Conservation (phyloP, 2,113 vertebrate genomes). For the Syngnathus scovelli region DNA sequence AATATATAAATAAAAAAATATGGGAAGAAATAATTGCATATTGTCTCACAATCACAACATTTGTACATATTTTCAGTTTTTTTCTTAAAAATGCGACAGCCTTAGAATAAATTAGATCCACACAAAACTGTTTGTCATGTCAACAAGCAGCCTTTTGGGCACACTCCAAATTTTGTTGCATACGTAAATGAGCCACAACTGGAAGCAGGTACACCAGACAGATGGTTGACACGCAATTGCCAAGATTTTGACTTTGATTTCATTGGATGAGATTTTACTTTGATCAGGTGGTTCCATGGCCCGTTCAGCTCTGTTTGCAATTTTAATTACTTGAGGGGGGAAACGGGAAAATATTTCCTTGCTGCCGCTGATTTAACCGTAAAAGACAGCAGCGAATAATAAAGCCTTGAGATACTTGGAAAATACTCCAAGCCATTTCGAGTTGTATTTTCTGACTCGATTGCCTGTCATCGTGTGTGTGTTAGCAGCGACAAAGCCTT, state of each 20-base stretch:
- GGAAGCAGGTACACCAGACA: background rate
- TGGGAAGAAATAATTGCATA: no score
- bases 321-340: background rate
- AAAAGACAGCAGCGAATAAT: background rate
- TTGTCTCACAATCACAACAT: no score
- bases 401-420: background rate
- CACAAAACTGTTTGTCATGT: background rate
- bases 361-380: background rate
- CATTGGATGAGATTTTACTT: background rate
- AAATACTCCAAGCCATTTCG: slow-evolving; percentile 13
- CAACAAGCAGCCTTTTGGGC: background rate
- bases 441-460: slow-evolving; percentile 22
- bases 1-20: no score
- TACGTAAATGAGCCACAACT: background rate
- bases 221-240: background rate
- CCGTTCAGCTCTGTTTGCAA: background rate
- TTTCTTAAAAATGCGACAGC: no score
- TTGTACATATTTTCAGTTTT: no score
- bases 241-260: background rate
- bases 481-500: slow-evolving; percentile 34
- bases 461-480: slow-evolving; percentile 39
- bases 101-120: background rate
- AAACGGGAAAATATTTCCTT: background rate
- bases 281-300: background rate
- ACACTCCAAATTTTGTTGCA: background rate